These are phyloP conservation scores for Drosophila truncata DNA, from an alignment of 1,140 invertebrate genomes.

Conservation along the genomic window DNA sequence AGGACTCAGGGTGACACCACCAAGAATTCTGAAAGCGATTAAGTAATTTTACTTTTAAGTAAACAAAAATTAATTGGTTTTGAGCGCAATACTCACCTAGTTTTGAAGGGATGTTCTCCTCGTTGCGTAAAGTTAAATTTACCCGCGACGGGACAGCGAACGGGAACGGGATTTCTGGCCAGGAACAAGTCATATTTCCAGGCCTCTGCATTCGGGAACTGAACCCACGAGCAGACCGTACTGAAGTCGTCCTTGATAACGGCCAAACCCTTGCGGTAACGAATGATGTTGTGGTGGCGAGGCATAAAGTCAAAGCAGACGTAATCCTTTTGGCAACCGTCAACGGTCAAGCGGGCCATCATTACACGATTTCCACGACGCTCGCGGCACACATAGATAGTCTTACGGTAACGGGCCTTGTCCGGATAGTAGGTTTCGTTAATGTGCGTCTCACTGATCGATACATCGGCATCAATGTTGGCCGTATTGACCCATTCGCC, in stretches of 20 bases:
- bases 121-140: conserved; percentile 97
- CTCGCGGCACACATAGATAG: conserved; percentile 97
- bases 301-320: conserved; percentile 98
- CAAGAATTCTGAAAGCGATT: conserved; percentile 89
- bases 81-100: conserved; percentile 85
- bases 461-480: conserved; percentile 96
- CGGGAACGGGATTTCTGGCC: conserved; percentile 95
- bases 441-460: conserved; percentile 98
- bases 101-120: conserved; percentile 95
- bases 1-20: conserved; percentile 96
- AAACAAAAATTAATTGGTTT: not conserved
- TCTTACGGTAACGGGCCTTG: conserved; percentile 93
- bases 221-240: conserved; percentile 97
- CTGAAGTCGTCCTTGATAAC: conserved; percentile 96
- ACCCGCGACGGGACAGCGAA: conserved; percentile 97
- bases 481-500: conserved; percentile 99
- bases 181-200: conserved; percentile 96
- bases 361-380: conserved; percentile 94
- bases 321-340: conserved; percentile 99
- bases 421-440: conserved; percentile 98
- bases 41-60: not conserved
- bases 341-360: conserved; percentile 97
- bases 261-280: conserved; percentile 95
- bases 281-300: conserved; percentile 97
- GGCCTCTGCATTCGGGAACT: conserved; percentile 92